Evolutionary conservation across 2,797 vertebrate species (phyloP), one percentile per base, ranked within the genome.

Genomic region (Aratinga solstitialis): DNA sequence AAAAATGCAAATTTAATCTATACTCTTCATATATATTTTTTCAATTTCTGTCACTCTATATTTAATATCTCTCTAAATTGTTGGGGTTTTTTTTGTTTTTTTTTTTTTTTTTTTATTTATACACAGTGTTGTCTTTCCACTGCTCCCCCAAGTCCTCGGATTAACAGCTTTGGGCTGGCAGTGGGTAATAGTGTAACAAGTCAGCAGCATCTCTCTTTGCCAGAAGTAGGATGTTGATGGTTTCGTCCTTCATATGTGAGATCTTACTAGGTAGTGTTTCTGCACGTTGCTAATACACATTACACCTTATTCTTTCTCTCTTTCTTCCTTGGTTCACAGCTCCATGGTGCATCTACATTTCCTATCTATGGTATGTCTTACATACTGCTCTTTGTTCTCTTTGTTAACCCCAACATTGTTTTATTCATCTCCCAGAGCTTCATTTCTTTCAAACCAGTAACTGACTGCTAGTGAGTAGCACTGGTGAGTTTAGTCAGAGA

Each of bases 261-360:
- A 65, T 13, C 1, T 4, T 18, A 61, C 40, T 9, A n/a, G 50
- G 68, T 40, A n/a, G 20, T 53, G 2, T 36, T 73, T 77, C 47
- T 17, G 6, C 0, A 2, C 0, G 0, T 36, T 48, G 16, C 10
- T 66, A 36, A 24, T 7, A 40, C 4, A 21, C 4, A 78, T 18
- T 59, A 13, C 0, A 0, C 10, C 9, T 71, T 63, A 13, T 2
- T 72, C 9, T 24, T 72, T 53, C n/a, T 47, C 2, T 72, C 9
- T 29, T 72, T 53, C 36, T 56, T 71, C 22, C 3, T 40, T 29
- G 8, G 4, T 62, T 78, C 22, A 77, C 3, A 15, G 5, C 38
- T 53, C 7, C 13, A 9, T 0, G 1, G 9, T 10, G 4, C 7
- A 75, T 17, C 32, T 18, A 24, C 11, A 26, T 59, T 45, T 53